Conservation (phyloP, 2,797 vertebrate species). For the Paramormyrops hopkinsi region DNA sequence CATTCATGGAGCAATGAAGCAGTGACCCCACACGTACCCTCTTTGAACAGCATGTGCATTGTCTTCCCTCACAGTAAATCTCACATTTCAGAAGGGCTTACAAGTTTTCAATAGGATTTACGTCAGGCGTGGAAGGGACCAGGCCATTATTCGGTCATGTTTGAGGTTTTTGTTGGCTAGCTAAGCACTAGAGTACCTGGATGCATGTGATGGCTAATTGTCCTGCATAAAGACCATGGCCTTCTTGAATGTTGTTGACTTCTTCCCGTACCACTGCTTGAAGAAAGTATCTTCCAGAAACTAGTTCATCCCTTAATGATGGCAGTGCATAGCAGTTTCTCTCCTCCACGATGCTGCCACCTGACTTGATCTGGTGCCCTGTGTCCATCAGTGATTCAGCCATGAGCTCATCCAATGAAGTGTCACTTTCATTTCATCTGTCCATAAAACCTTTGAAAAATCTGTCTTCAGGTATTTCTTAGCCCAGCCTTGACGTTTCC, state of each 20-base stretch:
- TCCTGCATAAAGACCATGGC: background rate
- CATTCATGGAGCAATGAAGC: background rate
- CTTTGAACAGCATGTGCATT: background rate
- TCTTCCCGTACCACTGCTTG: background rate
- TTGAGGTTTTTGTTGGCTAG: background rate
- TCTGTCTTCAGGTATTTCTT: background rate
- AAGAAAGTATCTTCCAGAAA: background rate
- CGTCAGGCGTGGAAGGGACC: background rate
- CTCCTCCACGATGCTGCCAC: background rate
- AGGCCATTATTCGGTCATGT: background rate
- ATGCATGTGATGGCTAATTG: background rate
- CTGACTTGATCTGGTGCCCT: background rate
- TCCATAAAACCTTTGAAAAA: background rate
- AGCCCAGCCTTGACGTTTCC: background rate
- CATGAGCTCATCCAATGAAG: background rate
- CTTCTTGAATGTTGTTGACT: background rate
- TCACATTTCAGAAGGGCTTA: background rate
- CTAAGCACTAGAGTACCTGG: background rate
- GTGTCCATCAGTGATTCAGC: background rate
- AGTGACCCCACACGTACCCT: background rate
- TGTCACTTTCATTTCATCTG: background rate
- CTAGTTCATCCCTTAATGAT: background rate
- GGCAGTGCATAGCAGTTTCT: background rate
- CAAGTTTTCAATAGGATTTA: background rate
- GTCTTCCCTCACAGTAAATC: background rate